Evolutionary conservation across 2,888 invertebrate genomes (phyloP), one percentile per base, ranked within the genome.

Genomic region (Conus canariensis): DNA sequence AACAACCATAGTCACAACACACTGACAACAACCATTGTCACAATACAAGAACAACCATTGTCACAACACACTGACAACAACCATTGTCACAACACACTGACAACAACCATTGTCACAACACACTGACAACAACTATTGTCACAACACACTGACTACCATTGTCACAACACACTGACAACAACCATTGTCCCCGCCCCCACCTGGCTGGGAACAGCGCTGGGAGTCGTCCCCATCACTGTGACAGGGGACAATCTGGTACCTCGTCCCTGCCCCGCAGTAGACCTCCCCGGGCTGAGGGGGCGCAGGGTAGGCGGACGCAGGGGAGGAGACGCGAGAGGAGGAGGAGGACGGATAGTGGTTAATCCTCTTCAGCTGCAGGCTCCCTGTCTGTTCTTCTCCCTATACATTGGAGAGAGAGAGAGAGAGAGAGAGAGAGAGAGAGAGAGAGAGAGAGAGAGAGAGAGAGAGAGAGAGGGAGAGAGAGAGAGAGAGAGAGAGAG

Each of bases 191-290:
- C 45, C 45, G 4, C 64, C 16, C 70, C 22, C 19, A 83, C 82
- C 58, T 83, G 82, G 12, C 8, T 22, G 82, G 22, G 82, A 22
- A 10, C 82, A 83, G 1, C 56, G 82, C 16, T 0, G 16, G 9
- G 82, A 56, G 19, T 25, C 19, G 6, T 58, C 92, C 86, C 92
- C 91, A 74, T 94, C 93, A 1, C 7, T 64, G 12, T 64, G 64
- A 92, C 96, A 96, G 0, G 94, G 93, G 5, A 94, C 88, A 10
- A 94, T 94, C 91, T 95, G 95, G 90, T 93, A 94, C 30, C 93
- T 90, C 85, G 92, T 93, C 12, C 96, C 96, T n/a, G 93, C 92
- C 9, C 96, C 96, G 92, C 96, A 96, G 87, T 94, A 92, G 10
- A 88, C 88, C 82, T 90, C 85, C 5, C 64, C 74, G 22, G 58